Base-by-base conservation (phyloP, 2,888 invertebrate genomes). In the Spilosoma lubricipeda region DNA sequence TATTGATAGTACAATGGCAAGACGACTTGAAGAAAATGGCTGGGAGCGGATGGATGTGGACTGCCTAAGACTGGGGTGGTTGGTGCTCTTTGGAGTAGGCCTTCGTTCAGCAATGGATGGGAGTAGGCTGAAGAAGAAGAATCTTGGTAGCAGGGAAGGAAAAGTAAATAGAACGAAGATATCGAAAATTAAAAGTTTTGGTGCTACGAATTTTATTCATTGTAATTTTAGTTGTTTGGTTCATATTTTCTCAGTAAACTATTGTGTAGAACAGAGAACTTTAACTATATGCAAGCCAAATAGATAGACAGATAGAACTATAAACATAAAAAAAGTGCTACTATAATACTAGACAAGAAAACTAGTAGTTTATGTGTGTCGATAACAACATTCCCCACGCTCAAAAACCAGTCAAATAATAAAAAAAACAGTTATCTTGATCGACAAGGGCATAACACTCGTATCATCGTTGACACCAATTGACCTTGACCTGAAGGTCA, bases 401-500 rank as follows among this genome's bases (percentile, higher is more conserved):
- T 56, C 30, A 33, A 59, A 42, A 70, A 68, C 64, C 48, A 73
- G 68, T 68, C 45, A 73, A 68, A 67, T 39, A 70, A 20, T 70
- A 71, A 67, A 67, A 74, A 73, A 67, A 74, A 73, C 27, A 63
- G 67, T 59, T 59, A 74, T 74, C 71, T 63, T 70, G 59, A 74
- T 71, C 64, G 68, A 63, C 71, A 68, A 52, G 63, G 64, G 27
- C 64, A 71, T 71, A 71, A 63, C 59, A 70, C 27, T 67, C 13
- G 33, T 74, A 74, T 74, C 71, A 71, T 67, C 36, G 67, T 66
- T 75, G 71, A 75, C 65, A 72, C 72, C 33, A 66, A 45, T 63
- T 75, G 70, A 75, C 77, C 73, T 75, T 79, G 82, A 77, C 59
- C 70, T 52, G 30, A 48, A 68, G 63, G 36, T 68, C 30, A 52